phyloP scores from a whole-genome alignment of 2,888 invertebrate genomes.

The Dimorphilus gyrociliatus region DNA sequence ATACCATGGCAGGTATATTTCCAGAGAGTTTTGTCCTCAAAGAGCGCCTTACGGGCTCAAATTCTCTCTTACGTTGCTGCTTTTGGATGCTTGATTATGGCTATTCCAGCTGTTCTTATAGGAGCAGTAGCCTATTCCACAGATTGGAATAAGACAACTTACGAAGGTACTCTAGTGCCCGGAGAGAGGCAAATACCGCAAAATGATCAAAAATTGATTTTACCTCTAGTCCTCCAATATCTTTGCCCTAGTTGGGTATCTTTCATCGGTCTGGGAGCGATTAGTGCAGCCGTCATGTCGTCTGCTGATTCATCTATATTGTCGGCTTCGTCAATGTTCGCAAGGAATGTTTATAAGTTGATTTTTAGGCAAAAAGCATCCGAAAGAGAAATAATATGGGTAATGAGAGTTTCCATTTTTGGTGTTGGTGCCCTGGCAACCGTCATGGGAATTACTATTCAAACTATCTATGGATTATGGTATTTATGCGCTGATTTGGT shows the following conservation, averaged over 20 bases:
- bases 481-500: conserved; percentile 97
- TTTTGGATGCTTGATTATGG: conserved; percentile 78
- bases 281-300: conserved; percentile 98
- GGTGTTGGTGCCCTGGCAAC: conserved; percentile 75
- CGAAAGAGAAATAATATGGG: conserved; percentile 77
- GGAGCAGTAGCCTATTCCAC: conserved; percentile 87
- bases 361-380: conserved; percentile 90
- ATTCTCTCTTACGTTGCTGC: conserved; percentile 81
- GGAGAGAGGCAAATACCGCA: conserved; percentile 16
- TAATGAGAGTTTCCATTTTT: conserved; percentile 76
- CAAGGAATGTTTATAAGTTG: conserved; percentile 90
- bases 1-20: conserved; percentile 50
- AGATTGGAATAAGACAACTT: conserved; percentile 92
- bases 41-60: conserved; percentile 75
- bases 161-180: conserved; percentile 39
- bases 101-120: conserved; percentile 79
- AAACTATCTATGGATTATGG: conserved; percentile 95
- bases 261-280: conserved; percentile 92
- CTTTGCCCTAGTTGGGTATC: conserved; percentile 87
- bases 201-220: conserved; percentile 63
- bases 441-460: conserved; percentile 87
- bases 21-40: conserved; percentile 81
- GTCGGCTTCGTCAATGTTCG: conserved; percentile 96
- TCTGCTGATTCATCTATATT: conserved; percentile 96
- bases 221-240: conserved; percentile 90